A percentile compares a stretch with the other conserved stretches of the same genome.
phyloP scores from a whole-genome alignment of 1,140 invertebrate genomes.

The Drosophila ananassae region DNA sequence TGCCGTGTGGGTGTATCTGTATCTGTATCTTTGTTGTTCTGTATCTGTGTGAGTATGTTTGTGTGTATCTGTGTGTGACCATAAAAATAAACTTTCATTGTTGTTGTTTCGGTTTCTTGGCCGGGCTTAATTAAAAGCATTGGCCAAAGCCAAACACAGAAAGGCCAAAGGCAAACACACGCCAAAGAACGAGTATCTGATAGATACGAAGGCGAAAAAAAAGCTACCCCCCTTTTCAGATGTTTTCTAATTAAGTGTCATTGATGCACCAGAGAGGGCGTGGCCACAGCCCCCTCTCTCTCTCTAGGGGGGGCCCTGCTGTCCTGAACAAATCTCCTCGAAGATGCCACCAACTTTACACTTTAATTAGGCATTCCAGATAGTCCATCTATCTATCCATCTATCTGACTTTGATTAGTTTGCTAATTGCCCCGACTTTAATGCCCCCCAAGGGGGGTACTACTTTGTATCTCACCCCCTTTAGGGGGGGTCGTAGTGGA shows the following conservation, averaged over 20 bases:
- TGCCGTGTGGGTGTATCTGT: conserved; percentile 22
- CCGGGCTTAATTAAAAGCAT: conserved; percentile 72
- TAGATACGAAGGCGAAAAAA: conserved; percentile 31
- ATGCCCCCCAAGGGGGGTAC: background rate
- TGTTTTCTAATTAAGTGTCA: conserved; percentile 79
- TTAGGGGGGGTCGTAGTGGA: background rate
- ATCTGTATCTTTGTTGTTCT: background rate
- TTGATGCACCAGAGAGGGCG: conserved; percentile 43
- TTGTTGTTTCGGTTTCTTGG: conserved; percentile 11
- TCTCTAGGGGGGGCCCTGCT: background rate
- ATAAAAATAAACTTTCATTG: conserved; percentile 63
- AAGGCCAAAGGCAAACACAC: conserved; percentile 34
- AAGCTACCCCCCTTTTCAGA: conserved; percentile 25
- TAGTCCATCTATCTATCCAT: conserved; percentile 41
- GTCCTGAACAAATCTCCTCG: conserved; percentile 32
- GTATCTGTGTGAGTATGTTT: background rate
- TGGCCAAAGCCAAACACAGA: conserved; percentile 58
- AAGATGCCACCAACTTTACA: conserved; percentile 59
- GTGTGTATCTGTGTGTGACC: conserved; percentile 13
- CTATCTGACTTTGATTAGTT: conserved; percentile 66
- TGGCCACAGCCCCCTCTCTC: background rate
- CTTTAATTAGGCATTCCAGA: conserved; percentile 75
- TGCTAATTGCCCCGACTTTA: conserved; percentile 37
- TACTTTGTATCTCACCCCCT: background rate
- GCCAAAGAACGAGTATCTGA: conserved; percentile 19